These are phyloP conservation scores for Bombus breviceps DNA, from an alignment of 1,140 invertebrate genomes.

Conservation along the genomic window DNA sequence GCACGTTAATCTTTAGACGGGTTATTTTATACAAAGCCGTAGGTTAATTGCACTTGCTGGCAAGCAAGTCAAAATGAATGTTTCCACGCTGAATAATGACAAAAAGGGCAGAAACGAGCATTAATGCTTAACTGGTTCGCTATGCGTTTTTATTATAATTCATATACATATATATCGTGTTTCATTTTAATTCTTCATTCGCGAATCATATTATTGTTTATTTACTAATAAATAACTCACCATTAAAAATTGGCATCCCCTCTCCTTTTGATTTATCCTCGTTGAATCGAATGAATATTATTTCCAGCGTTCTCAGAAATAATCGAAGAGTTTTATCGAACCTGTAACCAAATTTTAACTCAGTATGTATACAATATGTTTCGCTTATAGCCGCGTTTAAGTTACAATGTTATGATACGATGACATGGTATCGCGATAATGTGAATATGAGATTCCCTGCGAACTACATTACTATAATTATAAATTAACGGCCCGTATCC, in stretches of 20 bases:
- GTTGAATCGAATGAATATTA: background rate
- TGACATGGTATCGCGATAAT: background rate
- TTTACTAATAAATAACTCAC: no score
- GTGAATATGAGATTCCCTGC: background rate
- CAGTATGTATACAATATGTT: background rate
- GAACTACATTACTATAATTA: background rate
- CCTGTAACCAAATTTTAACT: background rate
- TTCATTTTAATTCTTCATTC: no score
- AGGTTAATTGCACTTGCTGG: slow-evolving; percentile 5
- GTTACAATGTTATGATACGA: no score
- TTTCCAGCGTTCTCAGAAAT: slow-evolving; percentile 6
- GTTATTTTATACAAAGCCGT: background rate
- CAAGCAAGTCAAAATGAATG: background rate
- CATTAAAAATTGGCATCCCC: no score
- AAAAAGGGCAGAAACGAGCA: background rate
- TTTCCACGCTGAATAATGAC: background rate
- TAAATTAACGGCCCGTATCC: background rate
- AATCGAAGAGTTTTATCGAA: background rate
- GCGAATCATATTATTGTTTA: no score
- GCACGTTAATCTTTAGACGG: background rate
- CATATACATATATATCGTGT: background rate
- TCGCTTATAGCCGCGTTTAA: background rate
- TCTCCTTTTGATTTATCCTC: background rate
- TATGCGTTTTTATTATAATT: background rate
- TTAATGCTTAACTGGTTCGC: background rate